These are phyloP conservation scores for Danio jaintianensis DNA, from an alignment of 2,797 vertebrate species.

Conservation along the genomic window DNA sequence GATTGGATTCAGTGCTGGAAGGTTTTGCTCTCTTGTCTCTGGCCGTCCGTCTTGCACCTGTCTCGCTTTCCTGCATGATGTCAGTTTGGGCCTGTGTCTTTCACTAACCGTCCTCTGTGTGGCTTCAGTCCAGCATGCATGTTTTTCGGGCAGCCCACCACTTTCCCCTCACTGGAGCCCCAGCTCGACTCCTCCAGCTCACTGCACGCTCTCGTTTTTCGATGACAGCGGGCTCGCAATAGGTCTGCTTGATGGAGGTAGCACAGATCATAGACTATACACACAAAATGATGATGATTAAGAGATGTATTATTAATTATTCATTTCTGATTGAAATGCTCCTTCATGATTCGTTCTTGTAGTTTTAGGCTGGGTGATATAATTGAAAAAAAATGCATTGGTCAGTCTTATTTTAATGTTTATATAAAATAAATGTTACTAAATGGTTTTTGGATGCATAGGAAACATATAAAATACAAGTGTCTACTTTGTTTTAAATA, in stretches of 20 bases:
- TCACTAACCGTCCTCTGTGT: slow-evolving; percentile 52
- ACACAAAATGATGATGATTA: background rate
- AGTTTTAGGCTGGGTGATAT: background rate
- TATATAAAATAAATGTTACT: too few relatives aligned
- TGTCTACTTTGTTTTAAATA: too few relatives aligned
- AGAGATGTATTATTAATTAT: background rate
- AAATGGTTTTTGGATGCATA: too few relatives aligned
- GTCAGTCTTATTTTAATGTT: background rate
- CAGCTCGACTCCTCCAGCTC: slow-evolving; percentile 24
- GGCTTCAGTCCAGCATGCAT: slow-evolving; percentile 53
- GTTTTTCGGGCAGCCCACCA: slow-evolving; percentile 25
- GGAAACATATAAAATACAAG: too few relatives aligned
- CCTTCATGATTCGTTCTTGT: background rate
- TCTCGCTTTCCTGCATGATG: slow-evolving; percentile 55
- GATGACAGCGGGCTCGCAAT: slow-evolving; percentile 34
- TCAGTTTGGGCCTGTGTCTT: slow-evolving; percentile 46
- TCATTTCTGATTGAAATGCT: background rate
- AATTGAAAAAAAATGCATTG: background rate
- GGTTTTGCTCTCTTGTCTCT: slow-evolving; percentile 49
- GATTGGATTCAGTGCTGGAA: slow-evolving; percentile 12
- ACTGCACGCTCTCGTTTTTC: slow-evolving; percentile 10
- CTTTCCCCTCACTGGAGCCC: slow-evolving; percentile 50
- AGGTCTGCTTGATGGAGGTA: slow-evolving; percentile 44
- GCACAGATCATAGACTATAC: slow-evolving; percentile 10
- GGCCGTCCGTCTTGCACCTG: slow-evolving; percentile 52